Conservation (phyloP, 1,140 invertebrate species). For the Anoplolepis gracilipes region DNA sequence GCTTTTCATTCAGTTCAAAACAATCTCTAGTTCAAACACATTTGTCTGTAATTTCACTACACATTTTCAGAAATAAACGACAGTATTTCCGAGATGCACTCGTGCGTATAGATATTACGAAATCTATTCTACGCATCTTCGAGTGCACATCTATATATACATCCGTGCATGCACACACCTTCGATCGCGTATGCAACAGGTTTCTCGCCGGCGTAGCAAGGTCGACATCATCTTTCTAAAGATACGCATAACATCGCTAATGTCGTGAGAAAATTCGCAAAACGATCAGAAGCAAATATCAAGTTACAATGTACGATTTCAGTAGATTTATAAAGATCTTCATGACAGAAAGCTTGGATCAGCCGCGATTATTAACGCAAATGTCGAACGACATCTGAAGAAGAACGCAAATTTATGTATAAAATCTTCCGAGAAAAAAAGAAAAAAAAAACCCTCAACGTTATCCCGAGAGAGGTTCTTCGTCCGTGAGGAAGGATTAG, state of each 20-base stretch:
- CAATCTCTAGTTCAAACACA: conserved; percentile 10
- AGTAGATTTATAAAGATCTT: neutral
- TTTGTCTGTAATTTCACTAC: neutral
- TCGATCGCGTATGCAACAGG: conserved; percentile 54
- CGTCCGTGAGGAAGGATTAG: conserved; percentile 54
- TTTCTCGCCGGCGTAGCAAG: conserved; percentile 39
- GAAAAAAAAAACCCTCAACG: neutral
- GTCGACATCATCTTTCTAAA: conserved; percentile 42
- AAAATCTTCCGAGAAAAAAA: neutral
- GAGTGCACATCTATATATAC: conserved; percentile 18
- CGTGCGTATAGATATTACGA: conserved; percentile 12
- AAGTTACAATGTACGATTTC: neutral
- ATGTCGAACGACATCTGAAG: neutral
- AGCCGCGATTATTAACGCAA: conserved; percentile 21
- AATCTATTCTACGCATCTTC: conserved; percentile 38
- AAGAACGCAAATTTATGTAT: neutral
- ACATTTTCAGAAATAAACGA: conserved; percentile 6
- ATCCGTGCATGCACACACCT: neutral
- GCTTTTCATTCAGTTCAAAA: conserved; percentile 19
- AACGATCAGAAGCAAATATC: neutral
- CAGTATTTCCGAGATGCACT: conserved; percentile 1
- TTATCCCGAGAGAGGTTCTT: conserved; percentile 16
- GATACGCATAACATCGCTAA: conserved; percentile 46
- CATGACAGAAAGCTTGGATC: neutral
- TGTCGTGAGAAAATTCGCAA: neutral